Percentiles rank a stretch among this genome's conserved stretches.
Conservation (phyloP, 2,113 vertebrate species). For the Perca fluviatilis region DNA sequence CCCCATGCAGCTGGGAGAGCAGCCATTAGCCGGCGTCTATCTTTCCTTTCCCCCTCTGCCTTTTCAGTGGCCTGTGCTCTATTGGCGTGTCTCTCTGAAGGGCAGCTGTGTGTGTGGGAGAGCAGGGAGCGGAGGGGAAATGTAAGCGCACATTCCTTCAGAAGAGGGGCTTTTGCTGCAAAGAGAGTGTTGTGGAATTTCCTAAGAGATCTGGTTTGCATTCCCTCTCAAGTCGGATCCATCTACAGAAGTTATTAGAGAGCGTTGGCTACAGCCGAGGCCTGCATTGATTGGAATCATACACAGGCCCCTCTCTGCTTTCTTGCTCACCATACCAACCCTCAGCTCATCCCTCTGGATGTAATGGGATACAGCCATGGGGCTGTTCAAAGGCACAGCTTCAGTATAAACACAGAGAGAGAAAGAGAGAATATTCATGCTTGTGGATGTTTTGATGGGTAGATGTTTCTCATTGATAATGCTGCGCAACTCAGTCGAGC, state of each 20-base stretch:
- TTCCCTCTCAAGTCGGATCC: slow-evolving; percentile 72
- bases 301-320: slow-evolving; percentile 45
- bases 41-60: slow-evolving; percentile 24
- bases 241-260: slow-evolving; percentile 71
- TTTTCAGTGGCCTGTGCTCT: slow-evolving; percentile 40
- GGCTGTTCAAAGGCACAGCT: slow-evolving; percentile 61
- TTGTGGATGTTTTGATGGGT: slow-evolving; percentile 61
- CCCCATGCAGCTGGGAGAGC: slow-evolving; percentile 57
- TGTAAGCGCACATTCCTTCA: slow-evolving; percentile 79
- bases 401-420: slow-evolving; percentile 54
- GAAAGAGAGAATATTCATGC: slow-evolving; percentile 11
- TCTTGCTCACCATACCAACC: slow-evolving; percentile 42
- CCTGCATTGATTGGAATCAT: slow-evolving; percentile 76
- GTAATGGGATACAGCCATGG: slow-evolving; percentile 67
- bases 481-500: neutral
- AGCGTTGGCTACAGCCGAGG: slow-evolving; percentile 50
- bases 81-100: slow-evolving; percentile 69
- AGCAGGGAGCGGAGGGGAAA: slow-evolving; percentile 72
- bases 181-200: slow-evolving; percentile 71
- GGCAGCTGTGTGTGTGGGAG: slow-evolving; percentile 78
- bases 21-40: slow-evolving; percentile 58
- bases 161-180: slow-evolving; percentile 73
- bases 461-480: slow-evolving; percentile 30
- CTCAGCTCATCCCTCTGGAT: slow-evolving; percentile 56
- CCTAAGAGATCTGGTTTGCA: slow-evolving; percentile 77